Evolutionary conservation across 2,113 vertebrate species (phyloP).

Genomic region (Rhabdornis inornatus): DNA sequence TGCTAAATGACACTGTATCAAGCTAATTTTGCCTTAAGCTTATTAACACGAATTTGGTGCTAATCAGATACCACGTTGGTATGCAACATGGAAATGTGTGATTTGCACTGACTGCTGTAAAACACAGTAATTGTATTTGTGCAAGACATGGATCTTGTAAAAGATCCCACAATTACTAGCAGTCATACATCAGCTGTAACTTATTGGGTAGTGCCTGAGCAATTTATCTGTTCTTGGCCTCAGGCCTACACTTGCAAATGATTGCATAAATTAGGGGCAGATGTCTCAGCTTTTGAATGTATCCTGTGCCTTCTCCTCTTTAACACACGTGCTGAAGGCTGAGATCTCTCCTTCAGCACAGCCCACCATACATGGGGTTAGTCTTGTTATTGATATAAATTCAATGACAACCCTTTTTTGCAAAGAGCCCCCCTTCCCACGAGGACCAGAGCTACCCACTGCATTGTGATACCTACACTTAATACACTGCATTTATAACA

Average conservation of each 20-base stretch:
- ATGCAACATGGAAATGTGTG: conserved; percentile 47
- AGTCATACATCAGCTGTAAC: neutral
- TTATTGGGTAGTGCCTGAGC: neutral
- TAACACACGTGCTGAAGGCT: neutral
- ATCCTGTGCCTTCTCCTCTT: neutral
- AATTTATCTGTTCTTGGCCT: neutral
- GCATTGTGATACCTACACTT: neutral
- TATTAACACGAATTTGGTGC: conserved; percentile 52
- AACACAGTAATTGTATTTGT: neutral
- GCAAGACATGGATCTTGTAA: neutral
- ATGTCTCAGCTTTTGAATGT: neutral
- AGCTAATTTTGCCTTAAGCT: conserved; percentile 60
- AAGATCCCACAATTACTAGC: neutral
- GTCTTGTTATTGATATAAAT: neutral
- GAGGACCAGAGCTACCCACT: neutral
- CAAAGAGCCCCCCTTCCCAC: neutral
- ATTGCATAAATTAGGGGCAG: neutral
- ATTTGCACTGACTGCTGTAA: conserved; percentile 45
- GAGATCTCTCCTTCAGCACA: neutral
- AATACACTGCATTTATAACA: neutral
- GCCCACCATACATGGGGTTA: too few relatives aligned
- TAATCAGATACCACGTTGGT: conserved; percentile 50
- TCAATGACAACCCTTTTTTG: neutral
- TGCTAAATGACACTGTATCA: conserved; percentile 65
- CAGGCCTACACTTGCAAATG: neutral